phyloP scores from a whole-genome alignment of 1,140 invertebrate genomes.

The Drosophila micromelanica region DNA sequence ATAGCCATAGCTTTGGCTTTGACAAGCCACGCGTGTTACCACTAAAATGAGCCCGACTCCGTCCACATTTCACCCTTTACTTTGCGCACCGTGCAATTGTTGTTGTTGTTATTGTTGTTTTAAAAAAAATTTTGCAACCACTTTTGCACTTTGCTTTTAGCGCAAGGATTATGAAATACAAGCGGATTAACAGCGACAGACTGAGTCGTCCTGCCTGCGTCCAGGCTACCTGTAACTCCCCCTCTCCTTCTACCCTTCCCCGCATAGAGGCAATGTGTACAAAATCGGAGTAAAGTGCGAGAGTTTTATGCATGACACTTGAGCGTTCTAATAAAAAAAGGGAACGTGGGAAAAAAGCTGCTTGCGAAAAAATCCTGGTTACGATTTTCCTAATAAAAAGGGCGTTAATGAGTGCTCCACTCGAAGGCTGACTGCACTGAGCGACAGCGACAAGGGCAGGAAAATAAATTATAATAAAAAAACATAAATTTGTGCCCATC shows the following conservation, averaged over 20 bases:
- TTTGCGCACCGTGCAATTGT: background rate
- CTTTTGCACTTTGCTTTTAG: constrained; percentile 76
- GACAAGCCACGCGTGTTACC: constrained; percentile 70
- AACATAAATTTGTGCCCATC: constrained; percentile 51
- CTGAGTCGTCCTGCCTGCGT: constrained; percentile 3
- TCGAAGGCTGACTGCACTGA: constrained; percentile 18
- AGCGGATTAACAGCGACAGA: constrained; percentile 70
- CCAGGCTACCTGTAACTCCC: background rate
- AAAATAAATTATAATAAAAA: constrained; percentile 7
- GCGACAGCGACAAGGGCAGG: background rate
- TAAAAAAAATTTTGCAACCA: constrained; percentile 73
- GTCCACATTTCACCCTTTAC: constrained; percentile 6
- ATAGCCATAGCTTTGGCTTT: constrained; percentile 46
- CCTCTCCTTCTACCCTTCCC: constrained; percentile 7
- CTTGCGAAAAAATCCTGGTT: constrained; percentile 62
- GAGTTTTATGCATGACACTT: constrained; percentile 70
- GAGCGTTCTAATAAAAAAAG: constrained; percentile 70
- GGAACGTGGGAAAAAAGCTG: constrained; percentile 45
- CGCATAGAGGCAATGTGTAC: constrained; percentile 49
- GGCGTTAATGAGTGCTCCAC: constrained; percentile 67
- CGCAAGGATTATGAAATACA: constrained; percentile 76
- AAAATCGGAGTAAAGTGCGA: constrained; percentile 67
- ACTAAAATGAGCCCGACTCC: constrained; percentile 15
- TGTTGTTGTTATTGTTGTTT: constrained; percentile 47
- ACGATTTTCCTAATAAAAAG: constrained; percentile 74